These are phyloP conservation scores for Apis florea DNA, from an alignment of 1,140 invertebrate species.

Conservation along the genomic window DNA sequence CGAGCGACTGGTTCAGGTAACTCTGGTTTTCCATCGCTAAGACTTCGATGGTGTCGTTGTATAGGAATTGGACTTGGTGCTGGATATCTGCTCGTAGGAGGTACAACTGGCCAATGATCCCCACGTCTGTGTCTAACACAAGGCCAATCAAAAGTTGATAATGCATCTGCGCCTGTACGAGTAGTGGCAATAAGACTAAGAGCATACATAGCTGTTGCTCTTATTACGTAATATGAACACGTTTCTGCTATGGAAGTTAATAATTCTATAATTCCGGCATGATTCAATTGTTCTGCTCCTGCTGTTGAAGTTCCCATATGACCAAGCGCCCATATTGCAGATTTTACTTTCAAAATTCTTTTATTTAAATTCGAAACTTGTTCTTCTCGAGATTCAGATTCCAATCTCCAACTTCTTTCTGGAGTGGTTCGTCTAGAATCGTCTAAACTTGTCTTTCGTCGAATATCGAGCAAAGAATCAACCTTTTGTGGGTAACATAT, in stretches of 20 bases:
- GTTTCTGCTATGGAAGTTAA: constrained; percentile 87
- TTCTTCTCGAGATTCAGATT: constrained; percentile 66
- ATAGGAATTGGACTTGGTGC: constrained; percentile 75
- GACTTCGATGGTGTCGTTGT: constrained; percentile 76
- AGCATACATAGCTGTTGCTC: constrained; percentile 94
- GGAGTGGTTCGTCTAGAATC: constrained; percentile 75
- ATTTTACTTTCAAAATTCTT: constrained; percentile 90
- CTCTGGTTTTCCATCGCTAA: constrained; percentile 78
- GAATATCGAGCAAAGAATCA: constrained; percentile 67
- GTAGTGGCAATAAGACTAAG: constrained; percentile 92
- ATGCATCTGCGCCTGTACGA: constrained; percentile 87
- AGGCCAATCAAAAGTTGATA: constrained; percentile 89
- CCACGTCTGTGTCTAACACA: constrained; percentile 90
- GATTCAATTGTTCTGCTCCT: constrained; percentile 87
- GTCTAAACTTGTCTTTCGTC: constrained; percentile 73
- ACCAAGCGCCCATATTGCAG: constrained; percentile 93
- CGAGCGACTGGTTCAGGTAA: constrained; percentile 69
- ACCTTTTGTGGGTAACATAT: constrained; percentile 56
- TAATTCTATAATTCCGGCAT: constrained; percentile 82
- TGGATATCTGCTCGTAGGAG: constrained; percentile 76
- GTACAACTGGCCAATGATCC: constrained; percentile 90
- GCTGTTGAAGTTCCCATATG: constrained; percentile 88
- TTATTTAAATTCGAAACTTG: constrained; percentile 57
- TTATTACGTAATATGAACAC: constrained; percentile 91
- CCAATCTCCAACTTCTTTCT: constrained; percentile 72